phyloP scores from a whole-genome alignment of 2,797 vertebrate species.

The Enteromius thamalakanensis region DNA sequence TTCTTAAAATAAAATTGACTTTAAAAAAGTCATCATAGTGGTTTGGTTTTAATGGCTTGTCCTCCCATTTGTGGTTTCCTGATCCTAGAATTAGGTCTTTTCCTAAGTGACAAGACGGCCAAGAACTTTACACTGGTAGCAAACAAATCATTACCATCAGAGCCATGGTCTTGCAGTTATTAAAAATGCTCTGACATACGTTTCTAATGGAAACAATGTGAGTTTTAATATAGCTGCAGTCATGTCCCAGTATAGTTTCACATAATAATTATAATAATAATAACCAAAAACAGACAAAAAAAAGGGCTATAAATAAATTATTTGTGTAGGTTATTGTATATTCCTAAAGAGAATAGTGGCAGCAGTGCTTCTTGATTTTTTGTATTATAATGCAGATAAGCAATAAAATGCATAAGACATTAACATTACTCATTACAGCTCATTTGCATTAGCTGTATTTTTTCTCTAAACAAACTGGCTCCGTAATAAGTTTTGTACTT shows the following conservation, averaged over 20 bases:
- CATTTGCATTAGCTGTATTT: background rate
- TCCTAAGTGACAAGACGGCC: constrained; percentile 11
- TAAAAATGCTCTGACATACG: background rate
- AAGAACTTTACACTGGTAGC: background rate
- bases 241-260: too few relatives aligned
- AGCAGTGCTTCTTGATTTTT: background rate
- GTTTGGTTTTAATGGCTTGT: constrained; percentile 19
- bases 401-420: background rate
- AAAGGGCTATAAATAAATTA: background rate
- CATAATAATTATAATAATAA: background rate
- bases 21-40: constrained; percentile 16
- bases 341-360: background rate
- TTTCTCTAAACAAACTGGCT: background rate
- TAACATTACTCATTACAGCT: background rate
- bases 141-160: background rate
- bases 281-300: background rate
- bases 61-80: constrained; percentile 23
- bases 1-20: constrained; percentile 11
- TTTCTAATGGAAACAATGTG: background rate
- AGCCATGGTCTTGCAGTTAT: background rate
- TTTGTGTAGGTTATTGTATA: background rate
- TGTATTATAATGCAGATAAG: background rate
- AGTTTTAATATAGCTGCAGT: background rate
- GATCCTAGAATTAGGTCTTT: constrained; percentile 16
- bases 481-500: background rate